Conservation (phyloP, 2,113 vertebrate species). For the Cyphomyrus discorhynchus region DNA sequence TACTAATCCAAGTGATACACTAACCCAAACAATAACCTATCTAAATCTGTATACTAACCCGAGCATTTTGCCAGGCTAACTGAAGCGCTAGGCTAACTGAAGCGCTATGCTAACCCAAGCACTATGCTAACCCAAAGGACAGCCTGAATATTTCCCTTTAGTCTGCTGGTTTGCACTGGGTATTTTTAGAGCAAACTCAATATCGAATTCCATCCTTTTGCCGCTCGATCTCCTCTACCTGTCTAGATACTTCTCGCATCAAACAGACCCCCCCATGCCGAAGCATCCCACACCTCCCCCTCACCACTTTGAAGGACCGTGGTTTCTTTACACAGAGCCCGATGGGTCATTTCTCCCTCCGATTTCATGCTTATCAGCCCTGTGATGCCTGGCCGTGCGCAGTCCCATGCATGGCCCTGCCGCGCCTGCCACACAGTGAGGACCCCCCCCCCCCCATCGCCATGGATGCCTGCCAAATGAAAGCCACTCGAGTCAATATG, state of each 20-base stretch:
- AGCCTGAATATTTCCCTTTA: not conserved
- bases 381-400: not conserved
- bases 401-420: not conserved
- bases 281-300: not conserved
- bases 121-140: not conserved
- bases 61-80: not conserved
- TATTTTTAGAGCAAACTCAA: not conserved
- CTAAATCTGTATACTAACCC: not conserved
- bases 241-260: not conserved
- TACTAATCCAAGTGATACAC: not conserved
- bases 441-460: not conserved
- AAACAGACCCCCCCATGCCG: not conserved
- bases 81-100: not conserved
- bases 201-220: not conserved
- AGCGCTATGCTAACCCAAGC: not conserved
- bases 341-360: not conserved
- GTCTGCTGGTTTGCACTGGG: not conserved
- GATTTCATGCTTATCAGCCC: not conserved
- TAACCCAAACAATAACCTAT: not conserved
- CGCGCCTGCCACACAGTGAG: not conserved
- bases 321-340: not conserved
- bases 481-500: not conserved
- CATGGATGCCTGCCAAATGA: not conserved
- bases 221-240: not conserved
- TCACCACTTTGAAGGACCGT: not conserved